Base-by-base conservation (phyloP, 2,888 invertebrate species). In the Myathropa florea region DNA sequence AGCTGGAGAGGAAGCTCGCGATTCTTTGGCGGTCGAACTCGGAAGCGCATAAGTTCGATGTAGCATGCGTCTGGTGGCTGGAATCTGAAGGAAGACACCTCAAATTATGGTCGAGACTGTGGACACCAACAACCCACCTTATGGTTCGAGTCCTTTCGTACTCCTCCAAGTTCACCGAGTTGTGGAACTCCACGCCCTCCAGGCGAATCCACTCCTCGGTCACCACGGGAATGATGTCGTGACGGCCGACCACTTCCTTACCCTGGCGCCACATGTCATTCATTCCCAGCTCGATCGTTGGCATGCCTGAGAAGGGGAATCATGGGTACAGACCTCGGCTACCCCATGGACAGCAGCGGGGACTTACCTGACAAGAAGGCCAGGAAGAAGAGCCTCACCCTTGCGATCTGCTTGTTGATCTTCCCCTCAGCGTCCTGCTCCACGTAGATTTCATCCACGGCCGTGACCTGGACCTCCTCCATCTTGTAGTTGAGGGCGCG, bases 151-250 rank as follows among this genome's bases (percentile, higher is more conserved):
- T 95, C 88, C 94, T 94, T 88, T 97, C 95, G 92, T 98, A 99
- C 90, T 98, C 97, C 84, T 97, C 96, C 89, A 96, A 96, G 91
- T 98, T 97, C 68, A 99, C 97, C 91, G 97, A 97, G 73, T 96
- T 96, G 93, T 99, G 99, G 93, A 99, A 98, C 93, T 99, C 98
- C 0, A 97, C 95, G 65, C 96, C 95, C 93, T 99, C 99, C 73
- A 99, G 95, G 55, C 98, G 95, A 91, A 99, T 99, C 99, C 99
- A 99, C 93, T 99, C 98, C 93, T 99, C 99, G 0, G 99, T 99
- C 85, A 97, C 97, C 21, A 98, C 98, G 24, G 99, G 99, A 92
- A 99, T 98, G 92, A 99, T 99, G 93, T 99, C 99, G 93, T 99
- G 98, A 3, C 99, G 94, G 0, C 99, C 98, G 1, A 99, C 99